Conservation (phyloP, 53 echinoderm and acorn worm genomes). For the Holothuria scabra region DNA sequence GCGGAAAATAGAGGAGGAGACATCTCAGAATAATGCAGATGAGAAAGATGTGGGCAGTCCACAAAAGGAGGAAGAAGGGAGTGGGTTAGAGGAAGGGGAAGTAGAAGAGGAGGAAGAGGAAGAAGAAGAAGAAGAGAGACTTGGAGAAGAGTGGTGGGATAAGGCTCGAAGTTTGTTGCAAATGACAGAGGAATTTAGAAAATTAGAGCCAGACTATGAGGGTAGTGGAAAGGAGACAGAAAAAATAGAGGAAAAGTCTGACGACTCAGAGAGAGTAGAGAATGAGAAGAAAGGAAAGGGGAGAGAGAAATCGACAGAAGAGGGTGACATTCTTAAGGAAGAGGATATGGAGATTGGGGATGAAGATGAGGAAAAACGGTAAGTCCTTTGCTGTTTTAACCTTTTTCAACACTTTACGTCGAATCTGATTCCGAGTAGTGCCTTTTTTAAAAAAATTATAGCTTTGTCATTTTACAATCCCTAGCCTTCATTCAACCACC, state of each 20-base stretch:
- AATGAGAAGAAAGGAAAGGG: background rate
- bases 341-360: constrained; percentile 38
- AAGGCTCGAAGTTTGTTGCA: constrained; percentile 63
- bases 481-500: too few relatives aligned
- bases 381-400: background rate
- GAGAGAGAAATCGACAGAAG: background rate
- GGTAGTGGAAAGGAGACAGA: background rate
- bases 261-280: background rate
- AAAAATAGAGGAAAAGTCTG: constrained; percentile 11
- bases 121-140: constrained; percentile 55
- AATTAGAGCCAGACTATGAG: constrained; percentile 46
- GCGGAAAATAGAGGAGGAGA: constrained; percentile 5
- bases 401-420: too few relatives aligned
- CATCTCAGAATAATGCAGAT: background rate
- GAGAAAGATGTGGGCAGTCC: too few relatives aligned
- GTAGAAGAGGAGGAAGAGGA: constrained; percentile 54
- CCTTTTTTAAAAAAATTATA: too few relatives aligned
- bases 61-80: background rate
- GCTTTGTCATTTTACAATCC: too few relatives aligned
- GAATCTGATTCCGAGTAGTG: too few relatives aligned
- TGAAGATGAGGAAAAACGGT: constrained; percentile 49
- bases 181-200: constrained; percentile 44
- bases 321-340: constrained; percentile 16
- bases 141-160: constrained; percentile 74
- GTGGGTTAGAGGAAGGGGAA: constrained; percentile 25